Base-by-base conservation (phyloP, 2,113 vertebrate genomes). In the Silurus asotus region DNA sequence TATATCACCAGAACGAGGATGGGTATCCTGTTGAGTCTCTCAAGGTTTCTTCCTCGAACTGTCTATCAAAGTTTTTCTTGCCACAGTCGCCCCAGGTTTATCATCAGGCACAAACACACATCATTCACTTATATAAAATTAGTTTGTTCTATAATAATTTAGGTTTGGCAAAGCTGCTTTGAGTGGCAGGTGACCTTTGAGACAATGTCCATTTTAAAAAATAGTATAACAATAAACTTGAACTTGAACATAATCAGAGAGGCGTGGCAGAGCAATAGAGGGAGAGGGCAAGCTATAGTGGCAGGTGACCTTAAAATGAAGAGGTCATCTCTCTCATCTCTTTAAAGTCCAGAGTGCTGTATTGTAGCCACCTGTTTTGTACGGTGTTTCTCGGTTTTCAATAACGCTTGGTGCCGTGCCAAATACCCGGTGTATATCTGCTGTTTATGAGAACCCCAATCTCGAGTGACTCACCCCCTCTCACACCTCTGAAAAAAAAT, bases 241-340 rank as follows among this genome's bases (percentile, higher is more conserved):
- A 37, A 37, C 37, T 37, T 37, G 37, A 37, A 82, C 49, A 82
- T 84, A 77, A 85, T 86, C 20, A 25, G 37, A 56, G 37, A 82
- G 8, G 9, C 4, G 9, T 8, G 0, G 37, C 5, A 79, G 84
- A 87, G 81, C 72, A 19, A 64, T 5, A 58, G 64, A 23, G 58
- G 55, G 64, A 72, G 14, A 81, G 83, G 81, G 87, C 53, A 75
- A 80, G 82, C 70, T 74, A 77, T 76, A 37, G 75, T 85, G 79
- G 59, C 88, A 75, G 84, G 51, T 87, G 74, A 87, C 88, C 86
- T 89, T 87, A 80, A 85, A 65, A 87, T 87, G 76, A 80, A 86
- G 25, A 81, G 58, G 79, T 85, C 76, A 55, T 53, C 75, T 83
- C 81, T 86, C 59, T 53, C 62, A 67, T 64, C 45, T 14, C 53